phyloP scores from a whole-genome alignment of 2,888 invertebrate species.

The Agrilus mali region DNA sequence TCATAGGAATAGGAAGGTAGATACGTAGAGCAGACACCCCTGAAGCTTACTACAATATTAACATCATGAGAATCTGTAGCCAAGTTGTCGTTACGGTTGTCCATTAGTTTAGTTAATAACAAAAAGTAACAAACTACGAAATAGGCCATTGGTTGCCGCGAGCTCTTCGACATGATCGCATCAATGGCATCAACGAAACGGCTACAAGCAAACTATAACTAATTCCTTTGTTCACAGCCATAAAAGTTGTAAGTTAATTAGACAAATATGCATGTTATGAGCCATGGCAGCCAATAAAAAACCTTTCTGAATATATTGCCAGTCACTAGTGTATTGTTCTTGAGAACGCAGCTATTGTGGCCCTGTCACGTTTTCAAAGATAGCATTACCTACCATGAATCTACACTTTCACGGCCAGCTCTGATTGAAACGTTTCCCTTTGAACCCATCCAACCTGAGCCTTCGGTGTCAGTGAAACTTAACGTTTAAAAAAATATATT shows the following conservation, averaged over 20 bases:
- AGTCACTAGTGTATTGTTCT: slow-evolving; percentile 29
- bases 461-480: slow-evolving; percentile 10
- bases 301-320: slow-evolving; percentile 21
- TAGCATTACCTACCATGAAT: slow-evolving; percentile 27
- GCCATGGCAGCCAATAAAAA: slow-evolving; percentile 17
- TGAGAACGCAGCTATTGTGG: slow-evolving; percentile 23
- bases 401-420: slow-evolving; percentile 17
- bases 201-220: slow-evolving; percentile 1
- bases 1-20: no score
- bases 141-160: no score
- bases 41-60: no score
- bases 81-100: no score
- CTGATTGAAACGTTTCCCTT: background rate
- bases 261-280: slow-evolving; percentile 21
- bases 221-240: slow-evolving; percentile 6
- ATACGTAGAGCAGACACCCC: no score
- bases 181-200: no score
- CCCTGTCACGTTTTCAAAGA: slow-evolving; percentile 24
- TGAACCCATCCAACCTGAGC: background rate
- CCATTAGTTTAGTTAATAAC: no score
- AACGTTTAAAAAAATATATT: no score
- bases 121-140: no score
- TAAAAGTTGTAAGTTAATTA: slow-evolving; percentile 17
- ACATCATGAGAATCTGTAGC: no score
- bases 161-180: no score